phyloP scores from a whole-genome alignment of 1,140 invertebrate species.

The Drosophila leontia region DNA sequence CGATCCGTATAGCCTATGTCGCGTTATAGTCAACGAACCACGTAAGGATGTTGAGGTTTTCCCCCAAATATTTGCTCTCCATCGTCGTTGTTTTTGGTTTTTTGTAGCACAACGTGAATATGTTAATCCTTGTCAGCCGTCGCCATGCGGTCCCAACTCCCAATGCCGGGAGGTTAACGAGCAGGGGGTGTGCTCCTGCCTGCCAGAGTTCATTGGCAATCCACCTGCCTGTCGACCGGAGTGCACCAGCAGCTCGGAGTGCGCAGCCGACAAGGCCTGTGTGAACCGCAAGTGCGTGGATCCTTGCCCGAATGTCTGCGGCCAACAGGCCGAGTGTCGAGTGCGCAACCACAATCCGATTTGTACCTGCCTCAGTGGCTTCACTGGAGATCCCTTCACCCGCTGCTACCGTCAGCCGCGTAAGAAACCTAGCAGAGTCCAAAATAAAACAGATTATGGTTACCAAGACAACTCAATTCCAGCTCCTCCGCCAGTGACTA shows the following conservation, averaged over 20 bases:
- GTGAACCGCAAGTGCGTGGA: slow-evolving; percentile 93
- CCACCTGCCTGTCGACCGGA: slow-evolving; percentile 92
- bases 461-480: slow-evolving; percentile 3
- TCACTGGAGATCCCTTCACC: slow-evolving; percentile 90
- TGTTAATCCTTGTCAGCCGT: slow-evolving; percentile 89
- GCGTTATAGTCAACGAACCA: slow-evolving; percentile 85
- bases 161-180: slow-evolving; percentile 87
- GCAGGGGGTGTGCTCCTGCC: slow-evolving; percentile 91
- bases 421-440: slow-evolving; percentile 80
- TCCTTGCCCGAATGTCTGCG: slow-evolving; percentile 92
- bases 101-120: slow-evolving; percentile 68
- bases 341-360: slow-evolving; percentile 91
- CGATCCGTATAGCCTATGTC: slow-evolving; percentile 88
- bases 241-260: slow-evolving; percentile 91
- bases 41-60: slow-evolving; percentile 85
- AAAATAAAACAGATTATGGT: slow-evolving; percentile 4
- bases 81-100: slow-evolving; percentile 23
- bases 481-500: slow-evolving; percentile 64
- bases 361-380: slow-evolving; percentile 90
- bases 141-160: slow-evolving; percentile 90
- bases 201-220: slow-evolving; percentile 90
- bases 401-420: slow-evolving; percentile 84
- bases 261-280: slow-evolving; percentile 90
- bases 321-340: slow-evolving; percentile 90
- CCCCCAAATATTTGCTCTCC: not conserved